Evolutionary conservation across 2,888 invertebrate genomes (phyloP), one percentile per base, ranked within the genome.

Genomic region (Anthophora plumipes): DNA sequence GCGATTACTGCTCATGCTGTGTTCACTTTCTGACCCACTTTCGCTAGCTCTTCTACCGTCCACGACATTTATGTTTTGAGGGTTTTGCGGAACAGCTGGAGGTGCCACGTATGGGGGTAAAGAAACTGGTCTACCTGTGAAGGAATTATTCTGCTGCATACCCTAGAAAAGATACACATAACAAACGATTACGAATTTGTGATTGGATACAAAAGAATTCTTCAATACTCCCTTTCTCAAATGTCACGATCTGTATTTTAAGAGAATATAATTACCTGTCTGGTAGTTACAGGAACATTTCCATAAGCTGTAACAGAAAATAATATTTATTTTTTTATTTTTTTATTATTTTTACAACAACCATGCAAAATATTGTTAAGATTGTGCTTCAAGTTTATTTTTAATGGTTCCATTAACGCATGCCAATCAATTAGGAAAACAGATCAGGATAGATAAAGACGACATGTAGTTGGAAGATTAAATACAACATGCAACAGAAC

Each of bases 101-200:
- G 94, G 93, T 64, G 94, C 91, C n/a, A 94, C 92, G 72, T 94
- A 94, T n/a, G 94, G 93, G 31, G 94, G 94, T 72, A 94, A 86
- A 50, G 94, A 93, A 17, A 93, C 90, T 55, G 93, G 93, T 85
- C 93, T 90, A n/a, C 91, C 87, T 11, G 90, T 90, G 48, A 91
- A 91, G 37, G 91, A 92, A 41, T 91, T 91, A 77, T 92, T 93
- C 50, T 91, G 85, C 61, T 87, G 91, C 76, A 86, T 72, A 67
- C 85, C 82, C 91, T 92, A 68, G 7, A 78, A 79, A 67, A 82
- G 11, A 76, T 4, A 41, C 37, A 68, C 1, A 22, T 2, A 7
- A 46, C 2, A 4, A 67, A 68, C n/a, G 43, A 22, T 48, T 59
- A 25, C 14, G 31, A 46, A 37, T 39, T 41, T 60, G 48, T 25